Conservation (phyloP, 2,113 vertebrate species). For the Microtus ochrogaster region DNA sequence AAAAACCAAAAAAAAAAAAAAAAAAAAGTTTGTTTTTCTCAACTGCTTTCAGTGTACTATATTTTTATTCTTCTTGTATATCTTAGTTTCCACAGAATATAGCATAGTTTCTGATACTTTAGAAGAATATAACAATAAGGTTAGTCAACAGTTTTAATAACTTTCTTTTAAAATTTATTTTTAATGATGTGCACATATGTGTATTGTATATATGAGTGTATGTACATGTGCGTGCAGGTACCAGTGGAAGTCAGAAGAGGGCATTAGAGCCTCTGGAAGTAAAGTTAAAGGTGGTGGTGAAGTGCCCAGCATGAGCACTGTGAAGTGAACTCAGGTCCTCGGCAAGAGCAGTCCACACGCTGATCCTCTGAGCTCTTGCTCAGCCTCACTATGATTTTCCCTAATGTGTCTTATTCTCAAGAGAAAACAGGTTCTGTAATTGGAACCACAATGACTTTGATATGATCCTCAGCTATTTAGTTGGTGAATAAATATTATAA, state of each 20-base stretch:
- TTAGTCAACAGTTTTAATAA: background rate
- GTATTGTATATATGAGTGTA: too few species aligned
- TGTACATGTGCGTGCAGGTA: background rate
- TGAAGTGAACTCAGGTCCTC: background rate
- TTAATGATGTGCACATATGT: background rate
- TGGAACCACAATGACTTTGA: background rate
- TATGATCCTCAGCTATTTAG: background rate
- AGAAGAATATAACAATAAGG: background rate
- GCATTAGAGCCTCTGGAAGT: background rate
- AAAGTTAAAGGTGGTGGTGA: background rate
- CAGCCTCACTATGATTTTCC: background rate
- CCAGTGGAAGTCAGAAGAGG: background rate
- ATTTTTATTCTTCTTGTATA: background rate
- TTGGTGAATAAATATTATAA: background rate
- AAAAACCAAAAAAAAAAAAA: too few species aligned
- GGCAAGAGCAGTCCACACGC: background rate
- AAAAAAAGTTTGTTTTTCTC: background rate
- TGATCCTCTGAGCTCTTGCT: background rate
- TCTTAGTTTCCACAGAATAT: background rate
- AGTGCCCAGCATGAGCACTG: background rate
- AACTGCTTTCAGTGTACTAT: background rate
- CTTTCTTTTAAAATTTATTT: background rate
- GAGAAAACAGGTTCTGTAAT: background rate
- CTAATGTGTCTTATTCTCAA: background rate
- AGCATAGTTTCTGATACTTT: background rate